Evolutionary conservation across 2,113 vertebrate species (phyloP), one percentile per base, ranked within the genome.

Genomic region (Catharus bicknelli): DNA sequence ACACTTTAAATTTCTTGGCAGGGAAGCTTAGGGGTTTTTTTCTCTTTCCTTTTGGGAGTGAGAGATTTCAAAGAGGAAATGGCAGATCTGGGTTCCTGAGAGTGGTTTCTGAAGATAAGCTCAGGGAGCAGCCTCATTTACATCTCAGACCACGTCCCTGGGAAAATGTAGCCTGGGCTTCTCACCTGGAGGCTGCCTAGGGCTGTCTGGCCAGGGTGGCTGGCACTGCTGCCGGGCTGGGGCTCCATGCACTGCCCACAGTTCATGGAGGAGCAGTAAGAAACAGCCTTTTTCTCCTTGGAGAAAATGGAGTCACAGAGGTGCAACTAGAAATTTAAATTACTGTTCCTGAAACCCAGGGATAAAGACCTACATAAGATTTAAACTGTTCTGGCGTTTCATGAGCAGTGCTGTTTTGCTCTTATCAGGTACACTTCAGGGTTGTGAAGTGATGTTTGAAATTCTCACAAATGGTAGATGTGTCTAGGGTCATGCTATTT

Each of bases 1-100:
- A 68, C 69, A 26, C 23, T 72, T 93, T 68, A 73, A 63, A 72
- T 91, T 91, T 95, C 78, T 96, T 94, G 87, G 91, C 91, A 91
- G 87, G 47, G 70, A 85, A 75, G 63, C 34, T 72, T 64, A 36
- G 20, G 11, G 2, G 1, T 36, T 73, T 68, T 72, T 72, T 34
- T 9, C 11, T 42, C 50, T 63, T 79, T 73, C 42, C 53, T 91
- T 79, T 40, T 61, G 36, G 63, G 82, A 95, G 47, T 79, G 48
- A 83, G 79, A 74, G 32, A 72, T 81, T 95, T 91, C 30, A 58
- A 75, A 72, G 73, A 86, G 86, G 92, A 91, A 94, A 53, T 77
- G 48, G 72, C 47, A 63, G 47, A 47, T 91, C 51, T 74, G 72
- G 42, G 68, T 59, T 95, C 63, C 64, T 43, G 63, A 66, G 92